Base-by-base conservation (phyloP, 2,888 invertebrate genomes). In the Scaptomyza polygonia region DNA sequence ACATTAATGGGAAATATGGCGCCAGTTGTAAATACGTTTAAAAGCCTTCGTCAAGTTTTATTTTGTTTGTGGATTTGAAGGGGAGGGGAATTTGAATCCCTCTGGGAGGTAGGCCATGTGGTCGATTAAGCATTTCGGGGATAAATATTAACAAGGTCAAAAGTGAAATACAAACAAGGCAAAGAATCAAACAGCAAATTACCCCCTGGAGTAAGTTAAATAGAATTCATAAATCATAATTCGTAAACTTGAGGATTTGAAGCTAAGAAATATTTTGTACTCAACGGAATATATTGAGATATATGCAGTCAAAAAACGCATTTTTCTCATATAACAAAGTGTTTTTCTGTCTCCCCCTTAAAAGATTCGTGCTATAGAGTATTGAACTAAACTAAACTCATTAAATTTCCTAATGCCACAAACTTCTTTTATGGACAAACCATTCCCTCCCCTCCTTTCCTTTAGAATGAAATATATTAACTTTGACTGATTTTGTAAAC, bases 21-120 rank as follows among this genome's bases (percentile, higher is more conserved):
- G 74, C 68, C 73, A 48, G 48, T 57, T 55, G 68, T 67, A 73
- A 73, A 67, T 47, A 12, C 18, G 8, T 40, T 45, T n/a, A n/a
- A n/a, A n/a, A n/a, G n/a, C n/a, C n/a, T n/a, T n/a, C n/a, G n/a
- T n/a, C n/a, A n/a, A n/a, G n/a, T n/a, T n/a, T n/a, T n/a, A n/a
- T n/a, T n/a, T n/a, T n/a, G n/a, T n/a, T n/a, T n/a, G n/a, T n/a
- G n/a, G n/a, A n/a, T n/a, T n/a, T n/a, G n/a, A n/a, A n/a, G n/a
- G n/a, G n/a, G n/a, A n/a, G n/a, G 12, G 58, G 25, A 5, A 51
- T 42, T 12, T 12, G 39, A 34, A 45, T n/a, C 5, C 32, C 34
- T 11, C 14, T 11, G 42, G 21, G 21, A 48, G 48, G 21, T 3
- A 16, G 39, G 70, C 72, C 75, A 72, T 74, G 72, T 72, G 72